phyloP scores from a whole-genome alignment of 2,113 vertebrate genomes.

The Fulmarus glacialis region DNA sequence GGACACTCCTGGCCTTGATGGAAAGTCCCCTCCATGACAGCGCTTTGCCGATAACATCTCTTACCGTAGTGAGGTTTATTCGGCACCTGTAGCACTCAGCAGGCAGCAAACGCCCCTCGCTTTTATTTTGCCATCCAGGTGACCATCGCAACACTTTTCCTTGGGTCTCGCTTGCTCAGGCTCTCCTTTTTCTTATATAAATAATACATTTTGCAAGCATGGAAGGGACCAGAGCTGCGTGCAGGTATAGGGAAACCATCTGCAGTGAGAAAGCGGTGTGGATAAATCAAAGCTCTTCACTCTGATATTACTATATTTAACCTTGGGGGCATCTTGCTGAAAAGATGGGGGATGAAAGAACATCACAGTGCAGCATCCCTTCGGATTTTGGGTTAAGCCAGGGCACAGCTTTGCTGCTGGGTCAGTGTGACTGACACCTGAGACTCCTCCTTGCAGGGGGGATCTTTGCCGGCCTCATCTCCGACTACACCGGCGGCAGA shows the following conservation, averaged over 20 bases:
- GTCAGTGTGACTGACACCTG: neutral
- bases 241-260: neutral
- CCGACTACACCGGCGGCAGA: constrained; percentile 87
- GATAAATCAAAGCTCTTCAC: neutral
- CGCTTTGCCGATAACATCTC: neutral
- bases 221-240: neutral
- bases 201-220: neutral
- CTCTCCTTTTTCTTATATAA: neutral
- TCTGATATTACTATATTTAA: neutral
- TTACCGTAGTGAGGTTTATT: neutral
- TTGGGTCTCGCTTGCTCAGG: neutral
- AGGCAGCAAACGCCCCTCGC: accelerated
- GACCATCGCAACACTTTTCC: neutral
- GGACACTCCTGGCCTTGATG: neutral
- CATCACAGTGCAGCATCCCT: accelerated
- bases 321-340: neutral
- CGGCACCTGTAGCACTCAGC: neutral
- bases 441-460: constrained; percentile 79
- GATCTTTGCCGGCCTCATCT: constrained; percentile 88
- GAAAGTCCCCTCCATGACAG: neutral
- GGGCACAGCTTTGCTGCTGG: neutral
- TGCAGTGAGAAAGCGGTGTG: neutral
- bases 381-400: neutral
- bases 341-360: neutral
- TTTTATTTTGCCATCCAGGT: neutral